Percentiles rank a stretch among this genome's conserved stretches.
phyloP scores from a whole-genome alignment of 2,797 vertebrate species.

The Muscicapa striata region DNA sequence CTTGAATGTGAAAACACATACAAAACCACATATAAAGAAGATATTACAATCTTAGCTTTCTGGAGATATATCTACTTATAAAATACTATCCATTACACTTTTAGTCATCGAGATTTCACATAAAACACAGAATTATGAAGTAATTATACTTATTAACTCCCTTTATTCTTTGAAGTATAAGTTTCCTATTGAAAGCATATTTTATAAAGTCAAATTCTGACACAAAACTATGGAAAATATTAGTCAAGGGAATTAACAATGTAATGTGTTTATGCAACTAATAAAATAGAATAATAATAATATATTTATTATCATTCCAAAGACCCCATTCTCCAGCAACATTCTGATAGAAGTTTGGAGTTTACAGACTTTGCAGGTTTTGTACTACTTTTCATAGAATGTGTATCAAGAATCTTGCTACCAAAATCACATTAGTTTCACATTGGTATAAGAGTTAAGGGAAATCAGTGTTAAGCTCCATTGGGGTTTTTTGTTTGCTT shows the following conservation, averaged over 20 bases:
- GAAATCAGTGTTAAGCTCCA: background rate
- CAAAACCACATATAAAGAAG: background rate
- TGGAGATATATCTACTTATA: background rate
- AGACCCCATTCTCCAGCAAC: background rate
- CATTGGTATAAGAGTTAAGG: background rate
- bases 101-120: background rate
- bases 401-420: background rate
- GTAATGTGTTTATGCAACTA: background rate
- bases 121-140: background rate
- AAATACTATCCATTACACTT: background rate
- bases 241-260: background rate
- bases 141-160: background rate
- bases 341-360: background rate
- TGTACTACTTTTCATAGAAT: background rate
- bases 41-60: background rate
- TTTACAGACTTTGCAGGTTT: background rate
- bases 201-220: background rate
- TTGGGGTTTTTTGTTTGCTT: too few species aligned
- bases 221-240: background rate
- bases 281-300: background rate
- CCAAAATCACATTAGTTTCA: background rate
- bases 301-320: background rate
- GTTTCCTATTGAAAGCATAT: background rate
- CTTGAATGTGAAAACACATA: background rate
- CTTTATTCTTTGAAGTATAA: background rate